Percentiles rank a stretch among this genome's conserved stretches.
Evolutionary conservation across 2,888 invertebrate genomes (phyloP).

Genomic region (Endotricha flammealis): DNA sequence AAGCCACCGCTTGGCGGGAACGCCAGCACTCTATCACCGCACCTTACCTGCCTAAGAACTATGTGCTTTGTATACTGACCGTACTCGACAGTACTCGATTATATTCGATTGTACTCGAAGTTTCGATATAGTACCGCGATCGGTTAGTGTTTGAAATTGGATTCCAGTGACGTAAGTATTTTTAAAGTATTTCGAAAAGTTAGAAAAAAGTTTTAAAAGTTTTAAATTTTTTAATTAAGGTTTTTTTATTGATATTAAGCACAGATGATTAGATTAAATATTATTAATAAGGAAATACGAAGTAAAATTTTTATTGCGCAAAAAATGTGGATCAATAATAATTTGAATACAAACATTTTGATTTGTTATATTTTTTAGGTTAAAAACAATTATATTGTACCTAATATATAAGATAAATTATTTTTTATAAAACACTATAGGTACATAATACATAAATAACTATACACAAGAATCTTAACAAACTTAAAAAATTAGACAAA

Average conservation of each 20-base stretch:
- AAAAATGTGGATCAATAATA: too few species aligned
- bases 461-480: too few species aligned
- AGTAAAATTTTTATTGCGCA: too few species aligned
- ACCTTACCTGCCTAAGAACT: slow-evolving; percentile 28
- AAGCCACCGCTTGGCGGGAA: slow-evolving; percentile 57
- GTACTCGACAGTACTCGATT: slow-evolving; percentile 4
- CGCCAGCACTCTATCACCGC: slow-evolving; percentile 50
- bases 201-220: slow-evolving; percentile 1
- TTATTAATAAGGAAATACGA: too few species aligned
- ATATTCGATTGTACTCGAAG: slow-evolving; percentile 5
- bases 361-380: too few species aligned
- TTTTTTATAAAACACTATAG: too few species aligned
- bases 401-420: too few species aligned
- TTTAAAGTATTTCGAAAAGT: slow-evolving; percentile 3
- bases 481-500: too few species aligned
- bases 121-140: neutral
- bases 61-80: slow-evolving; percentile 27
- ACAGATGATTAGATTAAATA: too few species aligned
- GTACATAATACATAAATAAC: too few species aligned
- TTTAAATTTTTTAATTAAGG: neutral
- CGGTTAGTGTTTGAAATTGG: neutral
- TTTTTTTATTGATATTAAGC: neutral
- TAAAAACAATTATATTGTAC: too few species aligned
- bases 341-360: too few species aligned
- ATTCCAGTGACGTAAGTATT: slow-evolving; percentile 12